These are phyloP conservation scores for Leptinotarsa undecemlineata DNA, from an alignment of 1,140 invertebrate genomes.

Conservation along the genomic window DNA sequence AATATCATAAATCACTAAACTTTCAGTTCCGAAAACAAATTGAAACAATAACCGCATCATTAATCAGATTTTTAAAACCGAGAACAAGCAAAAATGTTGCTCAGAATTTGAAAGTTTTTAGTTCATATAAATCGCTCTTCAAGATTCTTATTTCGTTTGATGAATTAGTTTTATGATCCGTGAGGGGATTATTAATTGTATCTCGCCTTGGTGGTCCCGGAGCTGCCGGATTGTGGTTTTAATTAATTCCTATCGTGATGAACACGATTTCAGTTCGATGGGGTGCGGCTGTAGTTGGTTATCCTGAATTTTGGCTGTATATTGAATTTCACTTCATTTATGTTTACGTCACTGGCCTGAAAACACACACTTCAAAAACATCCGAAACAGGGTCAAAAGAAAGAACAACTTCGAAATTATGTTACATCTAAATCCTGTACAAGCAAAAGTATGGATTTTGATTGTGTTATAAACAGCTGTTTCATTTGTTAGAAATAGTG, in stretches of 20 bases:
- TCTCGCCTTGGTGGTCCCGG: neutral
- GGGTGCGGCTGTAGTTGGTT: no score
- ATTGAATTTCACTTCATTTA: no score
- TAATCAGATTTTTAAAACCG: neutral
- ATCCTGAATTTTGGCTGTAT: no score
- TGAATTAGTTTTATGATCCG: neutral
- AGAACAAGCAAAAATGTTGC: neutral
- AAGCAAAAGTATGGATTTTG: no score
- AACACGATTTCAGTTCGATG: neutral
- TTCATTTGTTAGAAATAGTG: no score
- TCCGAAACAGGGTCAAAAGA: no score
- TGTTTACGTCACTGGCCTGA: no score
- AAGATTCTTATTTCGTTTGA: neutral
- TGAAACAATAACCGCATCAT: conserved; percentile 3
- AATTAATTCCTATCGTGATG: neutral
- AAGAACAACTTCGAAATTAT: no score
- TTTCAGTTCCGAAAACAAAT: neutral
- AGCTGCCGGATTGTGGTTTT: neutral
- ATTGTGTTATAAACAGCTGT: no score
- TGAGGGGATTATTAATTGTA: neutral
- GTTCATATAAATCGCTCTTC: neutral
- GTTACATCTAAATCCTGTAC: no score
- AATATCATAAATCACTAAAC: neutral
- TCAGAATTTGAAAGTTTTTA: neutral
- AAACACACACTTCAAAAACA: no score